Evolutionary conservation across 2,797 vertebrate genomes (phyloP).

Genomic region (Catostomus latipinnis): DNA sequence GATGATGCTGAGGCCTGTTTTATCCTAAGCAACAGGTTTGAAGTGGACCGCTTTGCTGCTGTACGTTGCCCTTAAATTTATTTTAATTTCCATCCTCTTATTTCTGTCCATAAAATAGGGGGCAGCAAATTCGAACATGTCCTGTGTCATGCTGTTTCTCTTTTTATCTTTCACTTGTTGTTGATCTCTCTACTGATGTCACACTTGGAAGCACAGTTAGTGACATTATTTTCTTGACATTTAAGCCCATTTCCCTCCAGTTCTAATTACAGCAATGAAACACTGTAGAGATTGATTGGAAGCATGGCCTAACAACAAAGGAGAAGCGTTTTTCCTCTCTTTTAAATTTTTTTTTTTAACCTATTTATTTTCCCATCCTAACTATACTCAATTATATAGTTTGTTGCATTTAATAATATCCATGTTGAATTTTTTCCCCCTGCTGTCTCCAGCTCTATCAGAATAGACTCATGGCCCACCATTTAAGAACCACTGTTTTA

Average conservation of each 20-base stretch:
- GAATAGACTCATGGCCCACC: not conserved
- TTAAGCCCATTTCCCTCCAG: too few species aligned
- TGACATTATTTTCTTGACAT: not conserved
- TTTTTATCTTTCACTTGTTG: not conserved
- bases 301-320: too few species aligned
- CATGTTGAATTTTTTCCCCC: too few species aligned
- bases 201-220: constrained; percentile 19
- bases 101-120: constrained; percentile 7
- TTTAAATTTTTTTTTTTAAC: too few species aligned
- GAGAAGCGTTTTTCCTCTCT: too few species aligned
- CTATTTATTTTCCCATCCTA: not conserved
- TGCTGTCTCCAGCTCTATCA: too few species aligned
- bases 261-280: too few species aligned
- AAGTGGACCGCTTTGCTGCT: constrained; percentile 87
- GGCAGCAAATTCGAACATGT: not conserved
- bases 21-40: constrained; percentile 87
- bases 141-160: not conserved
- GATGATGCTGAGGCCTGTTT: constrained; percentile 88
- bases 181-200: not conserved
- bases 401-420: too few species aligned
- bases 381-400: too few species aligned
- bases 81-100: constrained; percentile 11
- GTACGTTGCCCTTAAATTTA: constrained; percentile 72
- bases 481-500: constrained; percentile 17
- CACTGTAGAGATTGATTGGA: too few species aligned